Evolutionary conservation across 2,797 vertebrate species (phyloP), one percentile per base, ranked within the genome.

Genomic region (Silurus lanzhouensis): DNA sequence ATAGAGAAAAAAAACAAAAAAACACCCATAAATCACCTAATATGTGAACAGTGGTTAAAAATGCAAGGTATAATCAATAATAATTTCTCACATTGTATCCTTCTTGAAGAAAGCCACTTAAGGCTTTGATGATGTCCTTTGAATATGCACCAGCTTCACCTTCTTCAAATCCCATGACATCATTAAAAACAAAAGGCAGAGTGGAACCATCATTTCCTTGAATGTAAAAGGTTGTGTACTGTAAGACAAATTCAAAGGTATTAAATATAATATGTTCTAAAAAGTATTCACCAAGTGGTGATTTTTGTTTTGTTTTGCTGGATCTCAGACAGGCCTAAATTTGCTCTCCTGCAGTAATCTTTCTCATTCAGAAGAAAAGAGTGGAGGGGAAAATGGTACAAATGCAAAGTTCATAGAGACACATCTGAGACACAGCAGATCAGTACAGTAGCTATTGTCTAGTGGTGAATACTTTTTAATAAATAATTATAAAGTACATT

Each of bases 191-290:
- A 80, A 86, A 87, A 63, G 86, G 78, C 57, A 84, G 57, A 81
- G 1, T 10, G 27, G 63, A 70, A 22, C 22, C 74, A 22, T 70
- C 71, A 8, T 27, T 7, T n/a, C 57, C 38, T 68, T 82, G 52
- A 25, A 81, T 84, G 17, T 4, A 68, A 60, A 75, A 61, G 17
- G 86, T 87, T 68, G 25, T 76, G 19, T 87, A 87, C 86, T 87
- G 25, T 31, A 72, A 86, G 12, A 81, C 0, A 83, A 63, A 60
- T 2, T 4, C 19, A 67, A 60, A 44, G 31, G 4, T 20, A 70
- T 70, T 10, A 70, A 22, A 7, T 2, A 17, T 31, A 68, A 2
- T 31, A 17, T 38, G 27, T 31, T 15, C 63, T 6, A 4, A n/a
- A 38, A 38, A 38, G 38, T 64, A 64, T 64, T 68, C 13, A 25